Percentiles rank a stretch among this genome's conserved stretches.
Evolutionary conservation across 92 coral and sea anemone species (phyloP).

Genomic region (Blastomussa wellsi): DNA sequence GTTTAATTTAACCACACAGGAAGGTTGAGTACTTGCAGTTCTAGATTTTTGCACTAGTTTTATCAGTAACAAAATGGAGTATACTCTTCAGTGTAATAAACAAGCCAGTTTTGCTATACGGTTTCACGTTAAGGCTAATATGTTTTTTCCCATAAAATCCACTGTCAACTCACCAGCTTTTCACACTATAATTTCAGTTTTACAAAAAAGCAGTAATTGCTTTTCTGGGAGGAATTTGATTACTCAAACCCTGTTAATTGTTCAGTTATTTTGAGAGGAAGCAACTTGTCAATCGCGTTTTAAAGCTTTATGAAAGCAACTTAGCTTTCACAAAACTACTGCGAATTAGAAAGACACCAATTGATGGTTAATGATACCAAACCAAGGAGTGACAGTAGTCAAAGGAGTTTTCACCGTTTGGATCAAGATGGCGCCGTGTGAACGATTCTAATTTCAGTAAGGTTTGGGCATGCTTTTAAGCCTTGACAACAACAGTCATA

Average conservation of each 20-base stretch:
- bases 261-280: not conserved
- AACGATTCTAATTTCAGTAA: not conserved
- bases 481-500: not conserved
- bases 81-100: not conserved
- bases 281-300: not conserved
- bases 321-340: not conserved
- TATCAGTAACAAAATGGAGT: not conserved
- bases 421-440: too few relatives aligned
- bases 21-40: not conserved
- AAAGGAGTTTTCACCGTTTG: not conserved
- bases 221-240: not conserved
- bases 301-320: not conserved
- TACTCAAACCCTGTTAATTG: slow-evolving; percentile 11
- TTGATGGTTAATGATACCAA: not conserved
- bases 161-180: not conserved
- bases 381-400: not conserved
- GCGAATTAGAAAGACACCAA: not conserved
- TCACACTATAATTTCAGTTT: not conserved
- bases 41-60: not conserved
- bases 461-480: slow-evolving; percentile 22
- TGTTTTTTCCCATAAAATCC: not conserved
- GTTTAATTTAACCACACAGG: not conserved
- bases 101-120: not conserved
- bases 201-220: slow-evolving; percentile 20
- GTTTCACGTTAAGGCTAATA: not conserved